phyloP scores from a whole-genome alignment of 2,797 vertebrate species.

The Channa striata region DNA sequence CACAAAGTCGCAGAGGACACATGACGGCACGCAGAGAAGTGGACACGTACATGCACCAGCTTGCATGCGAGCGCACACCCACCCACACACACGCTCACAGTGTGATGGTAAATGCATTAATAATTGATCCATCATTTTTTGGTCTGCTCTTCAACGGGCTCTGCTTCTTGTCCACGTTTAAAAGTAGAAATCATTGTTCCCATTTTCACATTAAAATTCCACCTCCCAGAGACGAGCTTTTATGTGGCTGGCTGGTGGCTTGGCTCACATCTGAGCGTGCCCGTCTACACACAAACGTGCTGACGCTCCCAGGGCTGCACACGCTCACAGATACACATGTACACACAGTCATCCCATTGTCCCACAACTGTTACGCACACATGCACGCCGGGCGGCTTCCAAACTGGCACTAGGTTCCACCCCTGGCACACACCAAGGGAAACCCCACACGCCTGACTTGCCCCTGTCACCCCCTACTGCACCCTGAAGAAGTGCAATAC shows the following conservation, averaged over 20 bases:
- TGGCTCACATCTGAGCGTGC: constrained; percentile 80
- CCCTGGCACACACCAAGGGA: constrained; percentile 53
- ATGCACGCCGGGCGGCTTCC: constrained; percentile 38
- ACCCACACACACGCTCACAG: constrained; percentile 44
- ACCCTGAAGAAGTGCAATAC: constrained; percentile 20
- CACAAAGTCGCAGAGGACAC: constrained; percentile 65
- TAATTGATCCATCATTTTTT: constrained; percentile 83
- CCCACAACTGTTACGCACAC: constrained; percentile 55
- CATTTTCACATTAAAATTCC: constrained; percentile 86
- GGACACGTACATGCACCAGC: constrained; percentile 53
- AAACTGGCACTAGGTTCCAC: constrained; percentile 64
- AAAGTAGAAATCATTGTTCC: constrained; percentile 86
- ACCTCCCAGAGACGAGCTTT: constrained; percentile 79
- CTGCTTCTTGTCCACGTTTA: constrained; percentile 80
- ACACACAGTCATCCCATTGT: constrained; percentile 57
- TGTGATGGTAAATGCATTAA: constrained; percentile 81
- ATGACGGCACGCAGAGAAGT: constrained; percentile 61
- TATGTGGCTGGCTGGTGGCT: constrained; percentile 84
- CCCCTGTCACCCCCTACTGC: constrained; percentile 10
- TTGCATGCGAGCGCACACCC: constrained; percentile 46
- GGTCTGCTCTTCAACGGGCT: constrained; percentile 71
- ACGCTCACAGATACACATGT: constrained; percentile 6
- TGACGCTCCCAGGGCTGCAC: constrained; percentile 40
- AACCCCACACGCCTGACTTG: constrained; percentile 45
- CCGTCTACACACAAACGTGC: constrained; percentile 77